These are phyloP conservation scores for Ericerus pela DNA, from an alignment of 1,140 invertebrate genomes.

Conservation along the genomic window DNA sequence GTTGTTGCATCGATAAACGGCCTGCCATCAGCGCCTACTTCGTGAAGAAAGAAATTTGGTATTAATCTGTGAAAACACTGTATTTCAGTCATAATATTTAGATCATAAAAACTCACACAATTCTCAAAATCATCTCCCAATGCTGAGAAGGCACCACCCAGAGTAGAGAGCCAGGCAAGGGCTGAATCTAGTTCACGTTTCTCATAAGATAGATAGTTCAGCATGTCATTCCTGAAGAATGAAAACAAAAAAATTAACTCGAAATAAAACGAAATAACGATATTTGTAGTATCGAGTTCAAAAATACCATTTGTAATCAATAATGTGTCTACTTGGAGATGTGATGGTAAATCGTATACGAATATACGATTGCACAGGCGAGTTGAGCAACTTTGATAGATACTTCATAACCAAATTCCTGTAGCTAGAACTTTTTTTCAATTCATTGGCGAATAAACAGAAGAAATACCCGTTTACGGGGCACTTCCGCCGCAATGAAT, in stretches of 20 bases:
- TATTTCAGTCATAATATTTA: background rate
- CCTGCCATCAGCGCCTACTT: conserved; percentile 68
- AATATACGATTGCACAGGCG: background rate
- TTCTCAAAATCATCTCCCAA: conserved; percentile 67
- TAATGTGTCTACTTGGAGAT: background rate
- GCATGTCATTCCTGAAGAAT: background rate
- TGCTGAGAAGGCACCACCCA: conserved; percentile 86
- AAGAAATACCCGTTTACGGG: background rate
- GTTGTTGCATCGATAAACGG: conserved; percentile 67
- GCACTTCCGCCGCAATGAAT: background rate
- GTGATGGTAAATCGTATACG: background rate
- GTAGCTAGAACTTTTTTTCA: background rate
- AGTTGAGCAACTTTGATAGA: background rate
- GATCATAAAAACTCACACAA: conserved; percentile 48
- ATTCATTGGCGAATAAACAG: background rate
- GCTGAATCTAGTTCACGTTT: conserved; percentile 62
- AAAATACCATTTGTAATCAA: conserved; percentile 5
- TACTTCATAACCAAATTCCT: background rate
- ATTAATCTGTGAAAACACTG: background rate
- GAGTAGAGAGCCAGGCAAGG: conserved; percentile 88
- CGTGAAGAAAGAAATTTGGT: conserved; percentile 27
- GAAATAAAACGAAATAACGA: background rate
- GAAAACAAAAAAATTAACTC: background rate
- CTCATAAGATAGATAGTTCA: conserved; percentile 30
- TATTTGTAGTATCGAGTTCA: background rate